Evolutionary conservation across 2,113 vertebrate species (phyloP), one percentile per base, ranked within the genome.

Genomic region (Pterophyllum scalare): DNA sequence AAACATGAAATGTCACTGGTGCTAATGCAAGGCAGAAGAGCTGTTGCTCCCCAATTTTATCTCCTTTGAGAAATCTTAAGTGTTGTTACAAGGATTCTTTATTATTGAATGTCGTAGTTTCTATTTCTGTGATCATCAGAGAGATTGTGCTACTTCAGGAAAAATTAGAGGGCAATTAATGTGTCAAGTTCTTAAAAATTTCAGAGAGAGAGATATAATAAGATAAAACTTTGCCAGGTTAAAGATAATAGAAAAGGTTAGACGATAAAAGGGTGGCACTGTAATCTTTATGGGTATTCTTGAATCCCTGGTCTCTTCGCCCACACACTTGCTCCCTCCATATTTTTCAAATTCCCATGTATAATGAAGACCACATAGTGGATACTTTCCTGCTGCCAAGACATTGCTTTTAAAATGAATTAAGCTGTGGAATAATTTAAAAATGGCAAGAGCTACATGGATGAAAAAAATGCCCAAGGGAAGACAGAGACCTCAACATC

Each of bases 341-440:
- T 81, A 43, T 87, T 76, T 85, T 96, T 93, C 91, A 94, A 93
- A 96, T 97, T 86, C 87, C 86, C 79, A 54, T 83, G 89, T 86
- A 97, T 97, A 97, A 96, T 92, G 96, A 97, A 88, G 96, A 97
- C 86, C 96, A 97, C 90, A 97, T 96, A 85, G 95, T 96, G 72
- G 96, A 96, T 85, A 96, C 95, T 75, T 96, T 95, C 88, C 95
- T 96, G 95, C 90, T 97, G 97, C 82, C 96, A 97, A 96, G 96
- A 96, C 82, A 78, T 97, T 94, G 95, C 31, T 96, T 72, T 74
- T 78, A 94, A 92, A 97, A 97, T 96, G 96, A 97, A 86, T 96
- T 86, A 80, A 84, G 84, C 81, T 60, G 82, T 62, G 57, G 43
- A 84, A 86, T 88, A 72, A 87, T 91, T 86, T 60, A 57, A 76